phyloP scores from a whole-genome alignment of 2,888 invertebrate genomes.

The Aleiodes testaceus region DNA sequence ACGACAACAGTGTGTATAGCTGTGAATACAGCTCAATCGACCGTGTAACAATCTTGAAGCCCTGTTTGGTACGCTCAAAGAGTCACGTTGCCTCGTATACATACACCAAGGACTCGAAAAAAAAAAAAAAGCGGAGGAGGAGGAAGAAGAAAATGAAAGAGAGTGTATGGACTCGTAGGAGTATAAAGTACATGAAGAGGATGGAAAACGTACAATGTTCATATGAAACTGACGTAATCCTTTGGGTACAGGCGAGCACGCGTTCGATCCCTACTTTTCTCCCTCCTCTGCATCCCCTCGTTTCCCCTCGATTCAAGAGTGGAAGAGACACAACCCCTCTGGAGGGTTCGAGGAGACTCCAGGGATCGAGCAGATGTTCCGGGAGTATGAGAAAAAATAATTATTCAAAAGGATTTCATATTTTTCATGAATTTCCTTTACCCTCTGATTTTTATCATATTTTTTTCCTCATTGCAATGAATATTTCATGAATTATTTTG shows the following conservation, averaged over 20 bases:
- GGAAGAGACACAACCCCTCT: conserved; percentile 6
- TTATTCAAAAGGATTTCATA: not conserved
- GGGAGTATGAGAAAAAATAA: not conserved
- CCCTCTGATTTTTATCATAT: too few relatives aligned
- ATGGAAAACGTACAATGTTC: conserved; percentile 11
- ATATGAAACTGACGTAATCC: conserved; percentile 39
- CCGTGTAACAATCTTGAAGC: conserved; percentile 48
- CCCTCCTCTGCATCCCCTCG: conserved; percentile 37
- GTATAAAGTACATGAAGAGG: conserved; percentile 15
- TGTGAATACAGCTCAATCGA: conserved; percentile 40
- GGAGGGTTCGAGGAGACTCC: conserved; percentile 24
- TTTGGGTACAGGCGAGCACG: conserved; percentile 42
- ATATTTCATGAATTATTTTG: not conserved
- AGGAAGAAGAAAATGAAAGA: conserved; percentile 1
- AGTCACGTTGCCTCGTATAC: not conserved
- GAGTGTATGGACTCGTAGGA: conserved; percentile 3
- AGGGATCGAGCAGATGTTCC: conserved; percentile 20
- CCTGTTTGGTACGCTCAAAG: conserved; percentile 34
- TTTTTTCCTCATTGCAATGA: not conserved
- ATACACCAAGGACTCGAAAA: conserved; percentile 2
- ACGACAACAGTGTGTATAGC: not conserved
- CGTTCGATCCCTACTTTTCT: conserved; percentile 47
- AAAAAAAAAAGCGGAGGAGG: not conserved
- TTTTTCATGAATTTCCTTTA: not conserved
- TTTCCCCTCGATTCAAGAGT: not conserved